Conservation (phyloP, 1,140 invertebrate species). For the Rhopalosiphum padi region DNA sequence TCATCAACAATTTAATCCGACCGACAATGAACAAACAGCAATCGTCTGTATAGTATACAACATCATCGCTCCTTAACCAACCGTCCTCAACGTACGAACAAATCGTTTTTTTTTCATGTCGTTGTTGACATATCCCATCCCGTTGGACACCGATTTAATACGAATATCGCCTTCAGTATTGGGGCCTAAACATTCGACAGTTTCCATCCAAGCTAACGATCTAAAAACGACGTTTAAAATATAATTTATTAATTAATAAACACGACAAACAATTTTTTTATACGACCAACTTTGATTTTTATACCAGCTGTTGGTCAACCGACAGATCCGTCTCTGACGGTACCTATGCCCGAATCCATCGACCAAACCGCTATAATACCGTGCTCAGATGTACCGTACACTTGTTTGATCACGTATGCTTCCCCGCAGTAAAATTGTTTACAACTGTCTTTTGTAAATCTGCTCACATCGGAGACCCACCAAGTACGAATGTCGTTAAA, state of each 20-base stretch:
- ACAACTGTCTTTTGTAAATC: neutral
- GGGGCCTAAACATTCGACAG: neutral
- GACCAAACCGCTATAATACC: slow-evolving; percentile 5
- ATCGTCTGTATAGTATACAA: neutral
- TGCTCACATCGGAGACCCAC: neutral
- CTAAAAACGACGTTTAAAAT: neutral
- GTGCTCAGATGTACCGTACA: neutral
- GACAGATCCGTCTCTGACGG: neutral
- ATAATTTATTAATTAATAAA: neutral
- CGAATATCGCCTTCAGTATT: neutral
- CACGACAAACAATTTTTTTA: neutral
- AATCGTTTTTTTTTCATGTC: neutral
- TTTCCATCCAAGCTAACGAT: neutral
- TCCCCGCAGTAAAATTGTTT: neutral
- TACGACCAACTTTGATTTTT: neutral
- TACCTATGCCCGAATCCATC: neutral
- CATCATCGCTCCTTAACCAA: slow-evolving; percentile 5
- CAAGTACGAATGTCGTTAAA: neutral
- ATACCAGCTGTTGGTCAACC: neutral
- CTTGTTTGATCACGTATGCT: slow-evolving; percentile 29
- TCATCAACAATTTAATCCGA: neutral
- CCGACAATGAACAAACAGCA: slow-evolving; percentile 9
- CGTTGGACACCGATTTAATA: slow-evolving; percentile 6
- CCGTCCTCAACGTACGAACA: slow-evolving; percentile 16
- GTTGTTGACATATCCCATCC: neutral